phyloP scores from a whole-genome alignment of 2,113 vertebrate genomes.

The Prionailurus bengalensis region DNA sequence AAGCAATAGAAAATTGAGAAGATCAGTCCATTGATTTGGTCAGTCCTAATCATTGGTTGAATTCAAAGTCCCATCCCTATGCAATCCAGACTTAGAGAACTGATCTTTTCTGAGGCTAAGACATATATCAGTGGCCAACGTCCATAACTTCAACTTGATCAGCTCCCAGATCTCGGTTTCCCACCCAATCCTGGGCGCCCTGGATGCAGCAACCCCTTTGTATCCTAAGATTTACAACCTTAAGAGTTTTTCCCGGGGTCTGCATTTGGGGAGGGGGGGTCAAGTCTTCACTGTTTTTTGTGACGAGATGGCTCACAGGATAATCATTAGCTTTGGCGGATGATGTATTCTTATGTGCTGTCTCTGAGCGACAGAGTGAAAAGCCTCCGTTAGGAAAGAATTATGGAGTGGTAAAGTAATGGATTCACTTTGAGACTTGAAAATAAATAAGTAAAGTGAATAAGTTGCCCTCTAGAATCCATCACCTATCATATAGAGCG shows the following conservation, averaged over 20 bases:
- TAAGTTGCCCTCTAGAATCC: neutral
- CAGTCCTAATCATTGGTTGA: neutral
- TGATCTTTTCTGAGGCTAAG: neutral
- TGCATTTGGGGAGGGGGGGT: fast-evolving
- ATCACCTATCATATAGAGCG: neutral
- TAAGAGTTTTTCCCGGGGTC: neutral
- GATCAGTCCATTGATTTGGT: neutral
- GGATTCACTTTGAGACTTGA: neutral
- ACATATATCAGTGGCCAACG: too few species aligned
- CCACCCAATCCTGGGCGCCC: neutral
- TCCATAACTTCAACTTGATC: neutral
- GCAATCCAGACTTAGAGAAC: neutral
- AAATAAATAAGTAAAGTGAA: neutral
- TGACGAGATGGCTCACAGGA: neutral
- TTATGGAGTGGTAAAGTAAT: neutral
- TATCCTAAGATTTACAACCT: neutral
- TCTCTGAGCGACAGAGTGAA: neutral
- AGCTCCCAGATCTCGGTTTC: neutral
- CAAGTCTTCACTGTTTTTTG: neutral
- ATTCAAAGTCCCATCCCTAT: neutral
- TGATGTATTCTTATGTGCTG: neutral
- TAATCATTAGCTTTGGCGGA: neutral
- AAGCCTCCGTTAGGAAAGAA: neutral
- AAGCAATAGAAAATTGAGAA: neutral
- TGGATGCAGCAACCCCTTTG: neutral